Conservation (phyloP, 2,797 vertebrate genomes). For the Tokudaia tokunoshimensis region DNA sequence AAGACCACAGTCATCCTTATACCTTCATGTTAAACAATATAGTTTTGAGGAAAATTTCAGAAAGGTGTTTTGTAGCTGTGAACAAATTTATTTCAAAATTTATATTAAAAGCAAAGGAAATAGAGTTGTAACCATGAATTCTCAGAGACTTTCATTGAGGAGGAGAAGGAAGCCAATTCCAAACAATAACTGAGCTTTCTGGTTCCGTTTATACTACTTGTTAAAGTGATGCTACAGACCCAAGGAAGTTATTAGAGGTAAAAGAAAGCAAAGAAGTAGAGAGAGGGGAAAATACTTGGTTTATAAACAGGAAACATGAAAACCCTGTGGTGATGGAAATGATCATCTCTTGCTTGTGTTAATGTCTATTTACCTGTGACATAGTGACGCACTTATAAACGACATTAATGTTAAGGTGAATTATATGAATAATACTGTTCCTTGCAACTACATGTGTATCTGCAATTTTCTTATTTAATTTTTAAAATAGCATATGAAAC, state of each 20-base stretch:
- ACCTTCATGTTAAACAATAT: not conserved
- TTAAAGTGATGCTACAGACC: not conserved
- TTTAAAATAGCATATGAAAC: not conserved
- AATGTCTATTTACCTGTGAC: not conserved
- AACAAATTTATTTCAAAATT: not conserved
- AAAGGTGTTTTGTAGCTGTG: not conserved
- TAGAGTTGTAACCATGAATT: not conserved
- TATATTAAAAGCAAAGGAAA: conserved; percentile 7
- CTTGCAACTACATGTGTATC: not conserved
- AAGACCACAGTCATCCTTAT: not conserved
- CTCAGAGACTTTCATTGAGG: not conserved
- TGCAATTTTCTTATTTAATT: not conserved
- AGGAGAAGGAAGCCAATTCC: not conserved
- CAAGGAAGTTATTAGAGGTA: not conserved
- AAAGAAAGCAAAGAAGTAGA: not conserved
- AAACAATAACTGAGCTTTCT: not conserved
- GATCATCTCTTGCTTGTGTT: not conserved
- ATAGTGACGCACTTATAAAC: not conserved
- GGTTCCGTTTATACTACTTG: not conserved
- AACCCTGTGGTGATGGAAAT: not conserved
- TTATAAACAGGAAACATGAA: not conserved
- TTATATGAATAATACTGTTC: not conserved
- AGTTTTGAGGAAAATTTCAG: not conserved
- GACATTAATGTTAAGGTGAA: not conserved
- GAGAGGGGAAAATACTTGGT: not conserved